Percentiles rank a stretch among this genome's conserved stretches.
These are phyloP conservation scores for Centropus bengalensis DNA, from an alignment of 2,113 vertebrate genomes.

Conservation along the genomic window DNA sequence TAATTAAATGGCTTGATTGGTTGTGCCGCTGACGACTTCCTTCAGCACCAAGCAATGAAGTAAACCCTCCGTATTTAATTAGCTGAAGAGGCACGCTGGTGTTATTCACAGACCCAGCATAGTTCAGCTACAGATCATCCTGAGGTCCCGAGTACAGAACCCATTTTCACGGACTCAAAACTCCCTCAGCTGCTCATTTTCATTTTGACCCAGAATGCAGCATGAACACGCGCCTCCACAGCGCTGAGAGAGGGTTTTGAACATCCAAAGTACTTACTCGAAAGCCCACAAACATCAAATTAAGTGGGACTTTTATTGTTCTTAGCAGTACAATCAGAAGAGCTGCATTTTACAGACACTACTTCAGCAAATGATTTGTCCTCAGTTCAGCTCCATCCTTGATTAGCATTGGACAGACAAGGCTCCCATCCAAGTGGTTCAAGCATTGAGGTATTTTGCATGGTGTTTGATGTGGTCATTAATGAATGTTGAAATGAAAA, in stretches of 20 bases:
- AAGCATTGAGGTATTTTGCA: slow-evolving; percentile 92
- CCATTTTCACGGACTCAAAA: background rate
- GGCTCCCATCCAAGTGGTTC: background rate
- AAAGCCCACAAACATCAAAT: background rate
- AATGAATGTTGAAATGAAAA: slow-evolving; percentile 93
- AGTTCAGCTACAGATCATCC: background rate
- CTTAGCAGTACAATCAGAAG: background rate
- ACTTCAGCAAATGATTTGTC: background rate
- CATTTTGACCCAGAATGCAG: background rate
- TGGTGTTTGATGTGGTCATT: slow-evolving; percentile 95
- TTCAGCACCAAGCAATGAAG: background rate
- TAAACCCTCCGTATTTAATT: background rate
- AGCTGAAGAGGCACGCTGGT: background rate
- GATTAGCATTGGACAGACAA: background rate
- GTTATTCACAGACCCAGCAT: fast-evolving
- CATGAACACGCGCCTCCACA: background rate
- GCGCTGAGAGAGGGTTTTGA: background rate
- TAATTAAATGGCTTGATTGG: background rate
- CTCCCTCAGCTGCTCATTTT: background rate
- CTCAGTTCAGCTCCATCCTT: background rate
- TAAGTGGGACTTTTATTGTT: slow-evolving; percentile 32
- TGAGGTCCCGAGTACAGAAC: background rate
- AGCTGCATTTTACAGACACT: background rate
- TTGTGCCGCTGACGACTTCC: background rate
- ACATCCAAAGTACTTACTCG: slow-evolving; percentile 30